phyloP scores from a whole-genome alignment of 2,113 vertebrate species.

The Diphyllodes magnificus region DNA sequence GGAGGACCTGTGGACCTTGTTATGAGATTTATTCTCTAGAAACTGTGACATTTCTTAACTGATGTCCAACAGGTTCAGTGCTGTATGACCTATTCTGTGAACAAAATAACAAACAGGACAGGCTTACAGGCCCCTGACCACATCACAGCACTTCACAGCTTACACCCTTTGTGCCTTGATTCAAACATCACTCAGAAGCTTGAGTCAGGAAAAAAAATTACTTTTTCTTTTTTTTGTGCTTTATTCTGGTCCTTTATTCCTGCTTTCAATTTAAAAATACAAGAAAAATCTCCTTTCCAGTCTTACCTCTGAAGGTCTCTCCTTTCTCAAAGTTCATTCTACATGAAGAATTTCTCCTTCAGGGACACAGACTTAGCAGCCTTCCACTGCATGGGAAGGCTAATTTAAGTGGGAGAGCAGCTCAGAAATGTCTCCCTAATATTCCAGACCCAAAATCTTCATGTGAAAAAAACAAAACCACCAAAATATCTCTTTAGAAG shows the following conservation, averaged over 20 bases:
- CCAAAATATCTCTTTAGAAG: not conserved
- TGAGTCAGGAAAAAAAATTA: accelerated
- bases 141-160: not conserved
- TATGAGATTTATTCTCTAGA: not conserved
- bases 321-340: not conserved
- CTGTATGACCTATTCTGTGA: not conserved
- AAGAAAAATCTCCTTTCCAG: not conserved
- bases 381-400: not conserved
- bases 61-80: not conserved
- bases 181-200: not conserved
- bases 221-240: not conserved
- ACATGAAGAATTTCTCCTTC: not conserved
- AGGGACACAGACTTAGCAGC: not conserved
- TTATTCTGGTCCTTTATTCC: not conserved
- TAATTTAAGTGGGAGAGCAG: not conserved
- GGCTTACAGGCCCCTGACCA: not conserved
- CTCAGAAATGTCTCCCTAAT: not conserved
- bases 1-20: not conserved
- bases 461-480: not conserved
- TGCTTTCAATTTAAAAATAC: not conserved
- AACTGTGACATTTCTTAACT: not conserved
- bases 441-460: not conserved
- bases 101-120: not conserved
- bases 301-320: not conserved
- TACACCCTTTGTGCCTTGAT: not conserved